Conservation (phyloP, 2,888 invertebrate species). For the Ganaspis brasiliensis region DNA sequence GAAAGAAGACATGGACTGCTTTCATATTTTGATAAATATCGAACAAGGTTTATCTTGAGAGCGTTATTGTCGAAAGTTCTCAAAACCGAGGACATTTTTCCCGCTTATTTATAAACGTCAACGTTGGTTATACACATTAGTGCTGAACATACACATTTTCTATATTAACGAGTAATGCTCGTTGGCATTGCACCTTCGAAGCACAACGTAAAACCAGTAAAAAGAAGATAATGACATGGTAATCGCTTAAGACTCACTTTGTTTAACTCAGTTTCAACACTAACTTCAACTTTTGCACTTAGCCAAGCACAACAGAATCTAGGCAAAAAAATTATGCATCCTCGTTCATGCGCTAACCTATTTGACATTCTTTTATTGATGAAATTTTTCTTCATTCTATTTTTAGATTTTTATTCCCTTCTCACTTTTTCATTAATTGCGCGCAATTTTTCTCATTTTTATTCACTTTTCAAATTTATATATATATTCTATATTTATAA, state of each 20-base stretch:
- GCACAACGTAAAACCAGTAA: constrained; percentile 17
- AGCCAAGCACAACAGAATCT: constrained; percentile 15
- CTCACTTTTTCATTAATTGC: too few species aligned
- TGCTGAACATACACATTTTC: constrained; percentile 23
- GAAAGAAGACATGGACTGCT: neutral
- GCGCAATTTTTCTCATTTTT: too few species aligned
- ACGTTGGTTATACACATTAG: neutral
- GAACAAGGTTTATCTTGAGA: neutral
- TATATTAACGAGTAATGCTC: constrained; percentile 2
- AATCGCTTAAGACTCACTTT: constrained; percentile 34
- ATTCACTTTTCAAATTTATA: too few species aligned
- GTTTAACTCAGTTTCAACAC: constrained; percentile 31
- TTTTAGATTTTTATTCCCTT: neutral
- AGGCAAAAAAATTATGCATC: constrained; percentile 21
- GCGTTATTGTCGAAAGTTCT: neutral
- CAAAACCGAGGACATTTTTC: neutral
- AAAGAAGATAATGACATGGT: constrained; percentile 27
- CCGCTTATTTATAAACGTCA: constrained; percentile 16
- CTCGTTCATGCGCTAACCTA: neutral
- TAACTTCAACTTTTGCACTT: constrained; percentile 20
- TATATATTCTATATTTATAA: too few species aligned
- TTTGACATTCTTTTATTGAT: neutral
- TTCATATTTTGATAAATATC: neutral
- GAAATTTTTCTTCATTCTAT: neutral
- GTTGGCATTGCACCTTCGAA: constrained; percentile 29